Percentiles rank a stretch among this genome's conserved stretches.
These are phyloP conservation scores for Anableps anableps DNA, from an alignment of 2,797 vertebrate genomes.

Conservation along the genomic window DNA sequence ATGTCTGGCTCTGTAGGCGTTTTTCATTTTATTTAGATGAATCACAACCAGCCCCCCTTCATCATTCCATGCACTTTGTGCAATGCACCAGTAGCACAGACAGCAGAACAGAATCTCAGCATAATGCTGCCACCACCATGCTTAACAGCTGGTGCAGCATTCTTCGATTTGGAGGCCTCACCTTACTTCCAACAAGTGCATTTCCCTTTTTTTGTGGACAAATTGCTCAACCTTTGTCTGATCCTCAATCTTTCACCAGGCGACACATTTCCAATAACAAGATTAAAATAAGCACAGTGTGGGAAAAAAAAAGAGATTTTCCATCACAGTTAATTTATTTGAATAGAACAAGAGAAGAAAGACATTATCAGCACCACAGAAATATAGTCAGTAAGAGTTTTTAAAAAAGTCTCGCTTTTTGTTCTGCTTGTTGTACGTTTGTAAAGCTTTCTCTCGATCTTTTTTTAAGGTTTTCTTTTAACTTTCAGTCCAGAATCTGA, in stretches of 20 bases:
- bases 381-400: background rate
- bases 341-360: background rate
- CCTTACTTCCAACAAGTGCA: background rate
- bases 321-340: background rate
- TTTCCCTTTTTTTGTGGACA: background rate
- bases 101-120: background rate
- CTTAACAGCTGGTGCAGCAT: background rate
- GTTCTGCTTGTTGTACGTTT: too few species aligned
- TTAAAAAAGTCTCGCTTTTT: too few species aligned
- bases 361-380: background rate
- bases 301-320: background rate
- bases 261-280: background rate
- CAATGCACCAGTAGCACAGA: too few species aligned
- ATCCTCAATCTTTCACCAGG: background rate
- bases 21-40: background rate
- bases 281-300: background rate
- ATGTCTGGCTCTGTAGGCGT: background rate
- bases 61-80: background rate
- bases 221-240: background rate
- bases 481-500: background rate
- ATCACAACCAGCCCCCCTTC: background rate
- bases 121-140: background rate
- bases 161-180: background rate
- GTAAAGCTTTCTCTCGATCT: too few species aligned
- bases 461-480: background rate